phyloP scores from a whole-genome alignment of 2,113 vertebrate species.

The Rafetus swinhoei region DNA sequence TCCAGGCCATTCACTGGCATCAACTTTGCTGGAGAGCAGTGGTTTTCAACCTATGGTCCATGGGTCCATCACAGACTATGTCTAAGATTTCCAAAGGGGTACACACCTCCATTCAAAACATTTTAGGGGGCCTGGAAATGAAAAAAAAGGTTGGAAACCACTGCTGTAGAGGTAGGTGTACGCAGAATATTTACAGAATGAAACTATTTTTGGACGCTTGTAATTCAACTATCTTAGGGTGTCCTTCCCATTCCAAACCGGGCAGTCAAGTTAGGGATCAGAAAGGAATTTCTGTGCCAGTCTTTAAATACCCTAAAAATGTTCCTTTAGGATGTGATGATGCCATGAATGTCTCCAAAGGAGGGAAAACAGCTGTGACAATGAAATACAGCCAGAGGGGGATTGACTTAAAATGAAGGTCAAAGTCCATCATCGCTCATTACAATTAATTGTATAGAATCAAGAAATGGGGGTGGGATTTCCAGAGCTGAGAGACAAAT shows the following conservation, averaged over 20 bases:
- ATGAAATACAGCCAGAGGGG: background rate
- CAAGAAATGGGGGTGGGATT: background rate
- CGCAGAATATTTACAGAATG: background rate
- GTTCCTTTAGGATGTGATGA: background rate
- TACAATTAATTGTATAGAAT: background rate
- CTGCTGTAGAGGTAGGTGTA: background rate
- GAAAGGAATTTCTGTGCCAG: background rate
- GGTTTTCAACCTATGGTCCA: background rate
- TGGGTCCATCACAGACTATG: background rate
- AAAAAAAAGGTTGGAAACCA: background rate
- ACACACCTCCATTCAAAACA: background rate
- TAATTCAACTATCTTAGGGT: background rate
- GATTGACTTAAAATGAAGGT: background rate
- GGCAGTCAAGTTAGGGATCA: rapidly evolving
- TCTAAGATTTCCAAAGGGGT: background rate
- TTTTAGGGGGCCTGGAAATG: background rate
- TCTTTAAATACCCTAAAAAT: background rate
- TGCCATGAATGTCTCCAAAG: background rate
- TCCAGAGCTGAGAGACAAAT: conserved; percentile 6
- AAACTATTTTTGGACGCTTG: background rate
- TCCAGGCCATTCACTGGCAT: background rate
- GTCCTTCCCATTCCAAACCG: background rate
- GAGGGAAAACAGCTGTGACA: background rate
- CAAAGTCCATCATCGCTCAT: background rate
- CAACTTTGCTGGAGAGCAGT: background rate